These are phyloP conservation scores for Pandemis heparana DNA, from an alignment of 2,888 invertebrate species.

Conservation along the genomic window DNA sequence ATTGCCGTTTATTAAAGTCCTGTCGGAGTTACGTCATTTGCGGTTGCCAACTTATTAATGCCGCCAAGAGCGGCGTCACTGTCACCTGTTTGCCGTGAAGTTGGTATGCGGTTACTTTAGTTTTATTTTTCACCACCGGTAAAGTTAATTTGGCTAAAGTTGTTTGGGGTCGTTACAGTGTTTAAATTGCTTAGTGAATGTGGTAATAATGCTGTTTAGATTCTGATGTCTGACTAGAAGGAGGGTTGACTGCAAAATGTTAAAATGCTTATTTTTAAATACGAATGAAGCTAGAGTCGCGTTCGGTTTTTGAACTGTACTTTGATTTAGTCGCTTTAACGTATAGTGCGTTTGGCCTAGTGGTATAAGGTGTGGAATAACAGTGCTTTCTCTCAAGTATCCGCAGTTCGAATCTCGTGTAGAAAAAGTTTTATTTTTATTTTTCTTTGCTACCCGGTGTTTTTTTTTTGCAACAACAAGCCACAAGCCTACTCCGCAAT, in stretches of 20 bases:
- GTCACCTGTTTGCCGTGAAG: background rate
- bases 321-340: too few species aligned
- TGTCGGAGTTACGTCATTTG: conserved; percentile 6
- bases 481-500: too few species aligned
- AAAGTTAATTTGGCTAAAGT: background rate
- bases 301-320: too few species aligned
- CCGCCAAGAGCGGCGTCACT: background rate
- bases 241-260: background rate
- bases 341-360: too few species aligned
- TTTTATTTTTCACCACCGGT: background rate
- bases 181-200: conserved; percentile 9
- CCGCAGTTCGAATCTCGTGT: too few species aligned
- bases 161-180: background rate
- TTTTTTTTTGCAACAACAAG: too few species aligned
- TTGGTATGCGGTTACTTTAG: background rate
- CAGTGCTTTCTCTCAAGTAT: too few species aligned
- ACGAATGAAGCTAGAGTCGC: too few species aligned
- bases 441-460: too few species aligned
- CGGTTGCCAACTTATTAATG: conserved; percentile 8
- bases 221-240: background rate
- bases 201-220: conserved; percentile 2
- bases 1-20: conserved; percentile 13
- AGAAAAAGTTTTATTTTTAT: too few species aligned
- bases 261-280: too few species aligned
- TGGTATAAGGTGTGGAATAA: too few species aligned